Base-by-base conservation (phyloP, 2,113 vertebrate species). In the Andinoacara biseriatus region DNA sequence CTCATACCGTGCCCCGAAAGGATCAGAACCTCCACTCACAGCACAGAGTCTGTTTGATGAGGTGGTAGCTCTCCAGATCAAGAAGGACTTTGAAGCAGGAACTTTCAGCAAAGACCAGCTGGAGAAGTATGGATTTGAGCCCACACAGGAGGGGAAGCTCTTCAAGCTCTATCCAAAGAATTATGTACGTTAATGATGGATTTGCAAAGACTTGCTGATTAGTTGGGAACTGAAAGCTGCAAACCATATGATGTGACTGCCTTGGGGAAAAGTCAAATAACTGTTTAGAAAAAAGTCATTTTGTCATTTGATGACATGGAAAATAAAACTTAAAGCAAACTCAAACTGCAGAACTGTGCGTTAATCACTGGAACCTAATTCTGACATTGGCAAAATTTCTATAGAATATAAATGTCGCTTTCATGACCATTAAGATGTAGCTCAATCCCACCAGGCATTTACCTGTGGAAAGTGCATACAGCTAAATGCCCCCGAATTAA, bases 81-180 rank as follows among this genome's bases (percentile, higher is more conserved):
- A 95, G 91, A 96, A 89, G 88, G 98, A 99, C 91, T 88, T 97
- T 59, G 93, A 95, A 58, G 94, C 92, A 1, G 97, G 97, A 0
- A 76, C 80, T 0, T 98, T 97, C 40, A 95, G 93, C 77, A 93
- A 91, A 17, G 75, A 80, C 1, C 84, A 91, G 10, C 94, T 99
- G 93, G 89, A 97, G 60, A 97, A 97, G 87, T 99, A 99, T 5
- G 98, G 98, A 76, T 97, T 97, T 57, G 96, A 99, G 77, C 94
- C 96, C 15, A 95, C 93, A 0, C 97, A 99, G 90, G 96, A 98
- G 1, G 96, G 96, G 20, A 99, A 97, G 84, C 96, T 99, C 54
- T 98, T 99, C 92, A 95, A 96, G 90, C 93, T 99, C 29, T 97
- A 96, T 90, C 98, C 98, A 61, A 99, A 97, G 92, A 99, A 99